Evolutionary conservation across 1,140 invertebrate genomes (phyloP), one percentile per base, ranked within the genome.

Genomic region (Pararge aegeria): DNA sequence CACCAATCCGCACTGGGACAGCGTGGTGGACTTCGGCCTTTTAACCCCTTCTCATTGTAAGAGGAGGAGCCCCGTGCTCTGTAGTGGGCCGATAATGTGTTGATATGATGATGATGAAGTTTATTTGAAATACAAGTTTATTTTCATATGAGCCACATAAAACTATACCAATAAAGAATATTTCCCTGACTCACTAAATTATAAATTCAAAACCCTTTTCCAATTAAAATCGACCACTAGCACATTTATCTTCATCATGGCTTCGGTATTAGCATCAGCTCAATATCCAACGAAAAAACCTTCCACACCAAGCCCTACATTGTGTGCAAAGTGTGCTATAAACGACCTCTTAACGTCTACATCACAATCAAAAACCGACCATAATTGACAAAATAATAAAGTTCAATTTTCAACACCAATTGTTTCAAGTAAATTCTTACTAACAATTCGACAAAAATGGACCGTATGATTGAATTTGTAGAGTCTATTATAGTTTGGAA

Each of bases 221-320:
- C 72, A 75, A 75, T 75, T 75, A 75, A 61, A 63, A 55, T 62
- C 38, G 48, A 66, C 60, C 64, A 58, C 61, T 42, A 53, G 44
- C 15, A 42, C 70, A 68, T 68, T 63, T 64, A 71, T 71, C 65
- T 75, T 66, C 64, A 66, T 67, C 58, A 66, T 65, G 64, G 73
- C 65, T 70, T 64, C 56, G 59, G 68, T 61, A 79, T 79, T 77
- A 75, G 64, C 74, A 65, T 55, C 55, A 63, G 67, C 66, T 66
- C 61, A 55, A 69, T 74, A 78, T 78, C 68, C 64, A 73, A 67
- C 64, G 71, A 70, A 72, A 76, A 78, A 75, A 77, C 66, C 62
- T 54, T 64, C 46, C 52, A 49, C 56, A 60, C 59, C 68, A 56
- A 68, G 64, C 55, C 68, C 69, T 73, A 74, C 73, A 79, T 81